Base-by-base conservation (phyloP, 92 coral and sea anemone species). In the Nematostella vectensis region DNA sequence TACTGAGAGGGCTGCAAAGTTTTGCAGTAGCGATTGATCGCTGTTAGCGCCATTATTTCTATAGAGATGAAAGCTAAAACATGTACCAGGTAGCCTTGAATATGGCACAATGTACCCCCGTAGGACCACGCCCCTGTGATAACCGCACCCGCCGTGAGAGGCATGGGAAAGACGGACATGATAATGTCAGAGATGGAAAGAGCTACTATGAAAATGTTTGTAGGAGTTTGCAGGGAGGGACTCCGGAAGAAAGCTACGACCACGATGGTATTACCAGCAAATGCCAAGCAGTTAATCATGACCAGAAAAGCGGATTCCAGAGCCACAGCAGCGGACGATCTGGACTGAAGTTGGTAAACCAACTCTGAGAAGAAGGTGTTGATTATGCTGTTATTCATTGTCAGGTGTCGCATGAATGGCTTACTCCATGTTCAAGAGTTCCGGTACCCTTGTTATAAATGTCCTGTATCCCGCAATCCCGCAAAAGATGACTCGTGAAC, bases 31-130 rank as follows among this genome's bases (percentile, higher is more conserved):
- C 94, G 80, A 58, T 78, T 83, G 18, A 83, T 28, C 3, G 94
- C 94, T 2, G 94, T 83, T 38, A 83, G 42, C 1, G 86, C 94
- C 94, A 83, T 83, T 27, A 74, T 45, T 39, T 74, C 75, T 8
- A 83, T 74, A 12, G 94, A 83, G n/a, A 83, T 52, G 48, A 83
- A 83, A 4, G 94, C 82, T 15, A 83, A 21, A 17, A 78, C 68
- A 44, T 68, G 81, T 0, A 76, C 75, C 18, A 74, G 70, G 36
- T 73, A 79, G 11, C 94, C 83, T 38, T 83, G 94, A 4, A 78
- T 17, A 43, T 68, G 63, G 57, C 94, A 83, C 25, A 48, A 53
- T 1, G 31, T 31, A 9, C 52, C 61, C n/a, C 79, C 63, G 38
- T 54, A 78, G n/a, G 66, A 53, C 94, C 94, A 83, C 43, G 65